A percentile compares a stretch with the other conserved stretches of the same genome.
These are phyloP conservation scores for Ennomos fuscantarius DNA, from an alignment of 2,888 invertebrate genomes.

Conservation along the genomic window DNA sequence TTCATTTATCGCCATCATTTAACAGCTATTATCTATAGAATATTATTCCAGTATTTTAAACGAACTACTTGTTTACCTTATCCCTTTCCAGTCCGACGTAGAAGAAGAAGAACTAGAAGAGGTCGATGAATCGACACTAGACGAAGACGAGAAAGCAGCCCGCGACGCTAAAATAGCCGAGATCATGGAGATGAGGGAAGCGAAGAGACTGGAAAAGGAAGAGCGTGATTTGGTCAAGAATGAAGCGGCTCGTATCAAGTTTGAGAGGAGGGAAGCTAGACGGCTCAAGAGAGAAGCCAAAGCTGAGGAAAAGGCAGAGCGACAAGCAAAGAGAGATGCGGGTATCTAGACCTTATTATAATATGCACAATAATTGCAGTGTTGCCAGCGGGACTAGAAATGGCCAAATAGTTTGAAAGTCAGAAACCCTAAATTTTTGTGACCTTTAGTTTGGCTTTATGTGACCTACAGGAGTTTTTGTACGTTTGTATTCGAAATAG, in stretches of 20 bases:
- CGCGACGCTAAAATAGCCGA: conserved; percentile 58
- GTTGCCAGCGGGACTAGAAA: too few relatives aligned
- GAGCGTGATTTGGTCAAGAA: conserved; percentile 58
- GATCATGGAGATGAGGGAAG: conserved; percentile 57
- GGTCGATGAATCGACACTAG: conserved; percentile 70
- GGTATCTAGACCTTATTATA: conserved; percentile 45
- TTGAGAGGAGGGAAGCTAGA: conserved; percentile 65
- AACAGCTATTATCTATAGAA: too few relatives aligned
- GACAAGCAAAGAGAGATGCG: conserved; percentile 62
- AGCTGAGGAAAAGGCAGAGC: conserved; percentile 57
- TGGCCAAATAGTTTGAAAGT: too few relatives aligned
- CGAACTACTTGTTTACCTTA: neutral
- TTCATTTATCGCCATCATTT: too few relatives aligned
- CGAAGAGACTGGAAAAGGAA: conserved; percentile 57
- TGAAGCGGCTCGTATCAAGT: conserved; percentile 58
- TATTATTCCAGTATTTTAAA: too few relatives aligned
- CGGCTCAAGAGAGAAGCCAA: conserved; percentile 67
- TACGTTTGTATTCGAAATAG: too few relatives aligned
- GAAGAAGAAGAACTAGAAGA: conserved; percentile 71
- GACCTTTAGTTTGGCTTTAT: too few relatives aligned
- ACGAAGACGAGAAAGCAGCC: conserved; percentile 71
- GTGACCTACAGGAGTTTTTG: too few relatives aligned
- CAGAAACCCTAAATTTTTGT: too few relatives aligned
- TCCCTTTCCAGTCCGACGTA: conserved; percentile 51
- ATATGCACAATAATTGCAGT: too few relatives aligned